Conservation (phyloP, 2,113 vertebrate genomes). For the Corydoras sp. region DNA sequence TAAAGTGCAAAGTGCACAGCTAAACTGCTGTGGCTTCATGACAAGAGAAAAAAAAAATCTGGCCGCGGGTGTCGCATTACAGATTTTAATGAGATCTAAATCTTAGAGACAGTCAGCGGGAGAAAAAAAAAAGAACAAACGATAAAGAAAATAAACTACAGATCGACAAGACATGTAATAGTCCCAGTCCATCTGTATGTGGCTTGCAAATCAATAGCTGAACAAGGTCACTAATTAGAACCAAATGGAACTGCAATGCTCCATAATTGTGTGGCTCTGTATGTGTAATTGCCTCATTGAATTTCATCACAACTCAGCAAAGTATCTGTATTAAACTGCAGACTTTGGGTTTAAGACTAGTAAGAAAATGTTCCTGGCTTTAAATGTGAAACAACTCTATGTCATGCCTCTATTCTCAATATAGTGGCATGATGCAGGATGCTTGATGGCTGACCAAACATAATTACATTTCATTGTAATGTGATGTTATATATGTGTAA, state of each 20-base stretch:
- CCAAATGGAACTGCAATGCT: conserved; percentile 25
- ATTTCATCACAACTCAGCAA: conserved; percentile 29
- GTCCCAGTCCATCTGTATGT: conserved; percentile 3
- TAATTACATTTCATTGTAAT: too few relatives aligned
- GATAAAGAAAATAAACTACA: background rate
- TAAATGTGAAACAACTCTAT: too few relatives aligned
- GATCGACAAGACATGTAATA: conserved; percentile 5
- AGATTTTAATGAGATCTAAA: conserved; percentile 30
- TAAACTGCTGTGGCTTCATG: too few relatives aligned
- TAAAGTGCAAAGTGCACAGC: too few relatives aligned
- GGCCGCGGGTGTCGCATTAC: background rate
- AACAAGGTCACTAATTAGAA: conserved; percentile 25
- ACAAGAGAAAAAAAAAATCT: too few relatives aligned
- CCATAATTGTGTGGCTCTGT: conserved; percentile 7
- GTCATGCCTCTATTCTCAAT: too few relatives aligned
- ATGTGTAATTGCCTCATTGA: conserved; percentile 21
- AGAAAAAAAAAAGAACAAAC: background rate
- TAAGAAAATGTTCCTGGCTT: too few relatives aligned
- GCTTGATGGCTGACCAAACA: too few relatives aligned
- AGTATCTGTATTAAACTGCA: conserved; percentile 19
- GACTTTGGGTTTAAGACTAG: too few relatives aligned
- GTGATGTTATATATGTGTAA: too few relatives aligned
- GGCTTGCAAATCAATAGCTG: conserved; percentile 30
- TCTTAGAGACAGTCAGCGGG: conserved; percentile 1
- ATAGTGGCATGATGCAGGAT: too few relatives aligned